These are phyloP conservation scores for Drosophila suzukii DNA, from an alignment of 1,140 invertebrate species.

Conservation along the genomic window DNA sequence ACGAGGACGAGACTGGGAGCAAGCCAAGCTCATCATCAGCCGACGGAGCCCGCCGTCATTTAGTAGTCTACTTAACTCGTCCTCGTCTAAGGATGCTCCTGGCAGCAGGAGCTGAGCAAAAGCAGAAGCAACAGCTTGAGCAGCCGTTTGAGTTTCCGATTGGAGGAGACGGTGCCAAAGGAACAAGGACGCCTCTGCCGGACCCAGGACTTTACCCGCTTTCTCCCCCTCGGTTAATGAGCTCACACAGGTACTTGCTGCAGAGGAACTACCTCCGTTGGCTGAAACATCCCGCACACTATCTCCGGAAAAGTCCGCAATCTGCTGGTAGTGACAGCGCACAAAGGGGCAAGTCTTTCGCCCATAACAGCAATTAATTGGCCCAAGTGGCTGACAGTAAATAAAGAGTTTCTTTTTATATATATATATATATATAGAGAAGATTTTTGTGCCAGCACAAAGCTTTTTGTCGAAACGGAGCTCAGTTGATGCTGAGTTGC, in stretches of 20 bases:
- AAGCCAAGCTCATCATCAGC: conserved; percentile 52
- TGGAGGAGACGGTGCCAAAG: conserved; percentile 10
- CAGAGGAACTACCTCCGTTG: conserved; percentile 17
- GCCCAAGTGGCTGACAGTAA: conserved; percentile 69
- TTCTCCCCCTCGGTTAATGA: background rate
- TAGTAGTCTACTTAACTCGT: conserved; percentile 83
- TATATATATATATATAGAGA: background rate
- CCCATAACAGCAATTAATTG: conserved; percentile 59
- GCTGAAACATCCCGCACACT: conserved; percentile 39
- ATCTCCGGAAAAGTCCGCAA: conserved; percentile 58
- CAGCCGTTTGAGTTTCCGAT: conserved; percentile 67
- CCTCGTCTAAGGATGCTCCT: conserved; percentile 74
- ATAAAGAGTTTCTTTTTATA: conserved; percentile 58
- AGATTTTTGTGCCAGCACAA: conserved; percentile 31
- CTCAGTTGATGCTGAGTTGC: conserved; percentile 29
- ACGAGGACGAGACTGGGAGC: background rate
- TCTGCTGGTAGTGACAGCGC: conserved; percentile 59
- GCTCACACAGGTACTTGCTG: conserved; percentile 12
- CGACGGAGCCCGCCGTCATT: conserved; percentile 59
- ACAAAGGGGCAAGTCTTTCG: conserved; percentile 49
- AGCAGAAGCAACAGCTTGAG: conserved; percentile 68
- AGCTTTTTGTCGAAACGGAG: conserved; percentile 28
- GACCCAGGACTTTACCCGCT: conserved; percentile 19
- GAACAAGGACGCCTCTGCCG: conserved; percentile 51
- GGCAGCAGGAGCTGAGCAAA: conserved; percentile 33